phyloP scores from a whole-genome alignment of 2,888 invertebrate genomes.

The Brenthis hecate region DNA sequence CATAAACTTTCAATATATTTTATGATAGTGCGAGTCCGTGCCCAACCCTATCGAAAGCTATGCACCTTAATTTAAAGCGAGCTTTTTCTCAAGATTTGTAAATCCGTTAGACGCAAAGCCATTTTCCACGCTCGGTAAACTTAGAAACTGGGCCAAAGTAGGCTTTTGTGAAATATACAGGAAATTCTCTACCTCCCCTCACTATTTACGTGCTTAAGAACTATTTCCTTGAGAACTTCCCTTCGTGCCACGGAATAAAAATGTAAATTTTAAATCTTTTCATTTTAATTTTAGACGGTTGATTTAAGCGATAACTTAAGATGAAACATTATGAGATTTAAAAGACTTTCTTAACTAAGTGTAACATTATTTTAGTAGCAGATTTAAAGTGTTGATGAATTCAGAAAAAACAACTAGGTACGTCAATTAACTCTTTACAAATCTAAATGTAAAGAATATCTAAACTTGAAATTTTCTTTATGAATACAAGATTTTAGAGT shows the following conservation, averaged over 20 bases:
- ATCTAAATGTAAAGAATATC: too few species aligned
- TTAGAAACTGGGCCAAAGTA: constrained; percentile 78
- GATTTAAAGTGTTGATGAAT: too few species aligned
- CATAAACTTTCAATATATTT: constrained; percentile 12
- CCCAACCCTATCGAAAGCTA: constrained; percentile 24
- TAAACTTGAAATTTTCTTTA: too few species aligned
- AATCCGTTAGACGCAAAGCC: constrained; percentile 69
- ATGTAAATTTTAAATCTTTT: constrained; percentile 56
- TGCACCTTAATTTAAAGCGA: constrained; percentile 38
- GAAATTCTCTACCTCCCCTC: constrained; percentile 59
- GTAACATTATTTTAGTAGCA: too few species aligned
- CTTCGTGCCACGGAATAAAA: constrained; percentile 62
- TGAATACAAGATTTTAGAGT: too few species aligned
- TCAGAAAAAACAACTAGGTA: too few species aligned
- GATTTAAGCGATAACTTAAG: constrained; percentile 30
- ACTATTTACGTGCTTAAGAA: constrained; percentile 74
- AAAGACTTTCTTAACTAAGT: neutral
- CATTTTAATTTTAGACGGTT: constrained; percentile 42
- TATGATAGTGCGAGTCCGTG: constrained; percentile 1
- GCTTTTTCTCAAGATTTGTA: constrained; percentile 61
- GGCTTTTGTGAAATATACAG: constrained; percentile 74
- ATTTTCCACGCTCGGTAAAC: constrained; percentile 76
- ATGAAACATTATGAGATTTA: constrained; percentile 1
- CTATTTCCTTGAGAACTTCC: constrained; percentile 63
- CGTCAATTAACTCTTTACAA: too few species aligned